Conservation (phyloP, 2,888 invertebrate species). For the Pogonocherus hispidulus region DNA sequence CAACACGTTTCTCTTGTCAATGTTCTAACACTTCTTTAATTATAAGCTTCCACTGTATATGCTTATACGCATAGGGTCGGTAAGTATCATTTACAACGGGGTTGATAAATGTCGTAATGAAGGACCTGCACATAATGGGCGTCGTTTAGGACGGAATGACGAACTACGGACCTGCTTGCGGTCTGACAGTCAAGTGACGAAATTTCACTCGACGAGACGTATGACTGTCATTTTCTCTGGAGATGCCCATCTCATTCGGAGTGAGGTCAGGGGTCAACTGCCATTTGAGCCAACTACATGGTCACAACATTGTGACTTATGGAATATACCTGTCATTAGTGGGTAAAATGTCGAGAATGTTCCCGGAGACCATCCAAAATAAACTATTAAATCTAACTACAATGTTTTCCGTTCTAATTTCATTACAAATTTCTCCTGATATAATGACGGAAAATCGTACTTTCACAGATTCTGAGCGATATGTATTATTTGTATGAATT, state of each 20-base stretch:
- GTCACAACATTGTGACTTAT: slow-evolving; percentile 12
- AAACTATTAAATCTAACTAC: neutral
- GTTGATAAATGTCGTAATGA: slow-evolving; percentile 49
- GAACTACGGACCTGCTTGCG: slow-evolving; percentile 50
- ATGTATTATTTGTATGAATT: no score
- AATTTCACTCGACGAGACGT: slow-evolving; percentile 49
- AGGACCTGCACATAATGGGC: slow-evolving; percentile 51
- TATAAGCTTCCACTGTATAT: no score
- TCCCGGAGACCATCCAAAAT: neutral
- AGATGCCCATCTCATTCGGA: slow-evolving; percentile 43
- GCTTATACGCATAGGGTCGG: no score
- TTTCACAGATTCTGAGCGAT: no score
- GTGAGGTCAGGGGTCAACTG: slow-evolving; percentile 40
- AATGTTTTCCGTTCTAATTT: neutral
- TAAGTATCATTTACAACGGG: slow-evolving; percentile 25
- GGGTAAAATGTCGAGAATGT: neutral
- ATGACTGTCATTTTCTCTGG: slow-evolving; percentile 49
- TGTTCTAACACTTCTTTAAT: no score
- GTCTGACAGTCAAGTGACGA: slow-evolving; percentile 50
- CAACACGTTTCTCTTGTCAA: no score
- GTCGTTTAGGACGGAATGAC: slow-evolving; percentile 53
- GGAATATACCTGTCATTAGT: slow-evolving; percentile 12
- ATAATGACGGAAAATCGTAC: neutral
- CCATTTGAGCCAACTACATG: slow-evolving; percentile 33
- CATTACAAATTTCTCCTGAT: neutral